phyloP scores from a whole-genome alignment of 2,888 invertebrate genomes.

The Idaea biselata region DNA sequence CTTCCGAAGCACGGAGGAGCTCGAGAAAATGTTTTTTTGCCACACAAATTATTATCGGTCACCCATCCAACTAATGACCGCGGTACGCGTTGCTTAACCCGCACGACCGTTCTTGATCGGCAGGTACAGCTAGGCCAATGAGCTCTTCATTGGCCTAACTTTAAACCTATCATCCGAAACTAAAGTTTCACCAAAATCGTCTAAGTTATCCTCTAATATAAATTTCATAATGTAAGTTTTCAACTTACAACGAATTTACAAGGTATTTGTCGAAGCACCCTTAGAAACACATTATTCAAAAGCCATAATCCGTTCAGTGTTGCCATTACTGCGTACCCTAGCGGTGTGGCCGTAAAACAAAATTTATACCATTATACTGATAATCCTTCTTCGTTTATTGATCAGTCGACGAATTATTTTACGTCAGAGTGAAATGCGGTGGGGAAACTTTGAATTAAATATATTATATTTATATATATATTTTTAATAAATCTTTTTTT shows the following conservation, averaged over 20 bases:
- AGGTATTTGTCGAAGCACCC: background rate
- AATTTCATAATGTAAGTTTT: background rate
- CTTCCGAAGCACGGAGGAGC: too few species aligned
- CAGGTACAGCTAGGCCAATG: too few species aligned
- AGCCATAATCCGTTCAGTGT: background rate
- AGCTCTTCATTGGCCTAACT: too few species aligned
- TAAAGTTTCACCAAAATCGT: background rate
- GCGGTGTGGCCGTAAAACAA: background rate
- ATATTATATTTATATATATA: too few species aligned
- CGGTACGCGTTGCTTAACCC: too few species aligned
- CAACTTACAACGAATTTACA: background rate
- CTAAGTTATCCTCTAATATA: background rate
- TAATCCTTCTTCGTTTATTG: background rate
- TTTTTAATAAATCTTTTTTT: too few species aligned
- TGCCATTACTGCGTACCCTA: background rate
- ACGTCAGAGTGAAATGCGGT: background rate
- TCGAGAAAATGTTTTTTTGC: too few species aligned
- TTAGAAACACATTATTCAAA: background rate
- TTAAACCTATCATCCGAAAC: too few species aligned
- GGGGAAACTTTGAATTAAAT: background rate
- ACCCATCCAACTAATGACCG: too few species aligned
- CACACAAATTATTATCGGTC: too few species aligned
- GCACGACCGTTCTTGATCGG: too few species aligned
- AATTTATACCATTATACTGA: background rate
- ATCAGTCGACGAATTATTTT: background rate